These are phyloP conservation scores for Holotrichia oblita DNA, from an alignment of 1,140 invertebrate species.

Conservation along the genomic window DNA sequence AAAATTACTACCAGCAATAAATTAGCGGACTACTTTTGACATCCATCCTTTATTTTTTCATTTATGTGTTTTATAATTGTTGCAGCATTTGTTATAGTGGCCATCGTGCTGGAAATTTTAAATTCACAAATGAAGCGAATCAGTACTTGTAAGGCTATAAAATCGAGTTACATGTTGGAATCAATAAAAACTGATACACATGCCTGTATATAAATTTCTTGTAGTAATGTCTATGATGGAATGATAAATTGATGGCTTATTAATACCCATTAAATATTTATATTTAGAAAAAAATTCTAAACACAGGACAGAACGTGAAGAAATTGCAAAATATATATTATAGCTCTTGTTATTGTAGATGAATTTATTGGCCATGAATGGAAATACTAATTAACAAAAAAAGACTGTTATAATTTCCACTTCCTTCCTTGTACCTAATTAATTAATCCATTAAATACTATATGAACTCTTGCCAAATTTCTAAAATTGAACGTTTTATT, in stretches of 20 bases:
- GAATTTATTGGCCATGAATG: no score
- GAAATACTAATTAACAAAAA: no score
- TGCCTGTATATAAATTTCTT: neutral
- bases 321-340: no score
- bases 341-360: no score
- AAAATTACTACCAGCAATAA: neutral
- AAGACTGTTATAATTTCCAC: no score
- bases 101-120: neutral
- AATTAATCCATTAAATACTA: no score
- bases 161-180: no score
- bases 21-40: neutral
- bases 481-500: no score
- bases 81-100: neutral
- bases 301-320: neutral
- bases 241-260: neutral
- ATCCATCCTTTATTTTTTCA: neutral
- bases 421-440: no score
- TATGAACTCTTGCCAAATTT: no score
- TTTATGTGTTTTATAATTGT: neutral
- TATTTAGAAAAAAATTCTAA: neutral
- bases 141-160: no score
- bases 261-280: neutral
- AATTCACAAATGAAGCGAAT: neutral
- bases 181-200: no score
- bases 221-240: neutral